Evolutionary conservation across 1,140 invertebrate species (phyloP).

Genomic region (Tetragnatha versicolor): DNA sequence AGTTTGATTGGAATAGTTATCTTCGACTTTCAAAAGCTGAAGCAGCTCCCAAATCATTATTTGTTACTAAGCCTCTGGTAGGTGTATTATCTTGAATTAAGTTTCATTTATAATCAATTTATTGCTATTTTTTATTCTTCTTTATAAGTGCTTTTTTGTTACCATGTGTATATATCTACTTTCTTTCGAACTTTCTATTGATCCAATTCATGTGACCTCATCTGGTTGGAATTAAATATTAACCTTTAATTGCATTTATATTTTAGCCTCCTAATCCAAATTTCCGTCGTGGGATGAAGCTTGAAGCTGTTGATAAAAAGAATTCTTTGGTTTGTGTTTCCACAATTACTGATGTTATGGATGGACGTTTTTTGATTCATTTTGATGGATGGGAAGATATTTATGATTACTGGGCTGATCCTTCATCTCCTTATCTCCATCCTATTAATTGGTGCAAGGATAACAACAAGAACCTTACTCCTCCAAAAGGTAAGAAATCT

Average conservation of each 20-base stretch:
- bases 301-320: slow-evolving; percentile 93
- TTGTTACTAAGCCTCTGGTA: slow-evolving; percentile 72
- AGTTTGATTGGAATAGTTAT: slow-evolving; percentile 86
- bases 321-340: slow-evolving; percentile 90
- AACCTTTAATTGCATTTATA: no score
- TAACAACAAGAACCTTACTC: slow-evolving; percentile 79
- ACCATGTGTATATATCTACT: no score
- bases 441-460: slow-evolving; percentile 91
- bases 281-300: slow-evolving; percentile 88
- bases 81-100: no score
- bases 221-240: no score
- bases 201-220: no score
- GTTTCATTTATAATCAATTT: no score
- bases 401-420: slow-evolving; percentile 93
- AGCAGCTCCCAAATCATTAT: slow-evolving; percentile 80
- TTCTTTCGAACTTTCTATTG: no score
- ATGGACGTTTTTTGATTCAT: slow-evolving; percentile 85
- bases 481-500: slow-evolving; percentile 81
- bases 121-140: no score
- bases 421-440: slow-evolving; percentile 89
- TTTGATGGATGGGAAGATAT: slow-evolving; percentile 95
- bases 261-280: slow-evolving; percentile 72
- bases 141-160: no score
- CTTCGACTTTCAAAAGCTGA: slow-evolving; percentile 77
- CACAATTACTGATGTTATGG: slow-evolving; percentile 82